phyloP scores from a whole-genome alignment of 2,113 vertebrate genomes.

The Tylochromis polylepis region DNA sequence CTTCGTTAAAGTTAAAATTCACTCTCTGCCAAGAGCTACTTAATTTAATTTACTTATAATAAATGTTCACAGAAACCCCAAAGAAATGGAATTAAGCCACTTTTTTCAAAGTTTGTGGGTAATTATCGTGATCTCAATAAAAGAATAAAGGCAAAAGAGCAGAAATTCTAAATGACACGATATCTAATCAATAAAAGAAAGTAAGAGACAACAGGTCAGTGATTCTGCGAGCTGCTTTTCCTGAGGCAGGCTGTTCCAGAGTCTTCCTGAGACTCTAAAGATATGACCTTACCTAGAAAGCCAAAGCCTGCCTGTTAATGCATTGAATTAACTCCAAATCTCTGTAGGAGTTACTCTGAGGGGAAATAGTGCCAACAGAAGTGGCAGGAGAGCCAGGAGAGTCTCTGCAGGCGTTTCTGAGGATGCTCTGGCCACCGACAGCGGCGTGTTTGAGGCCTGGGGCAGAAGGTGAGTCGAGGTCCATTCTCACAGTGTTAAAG shows the following conservation, averaged over 20 bases:
- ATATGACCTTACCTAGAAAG: background rate
- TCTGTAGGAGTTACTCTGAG: conserved; percentile 84
- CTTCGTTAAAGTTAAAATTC: background rate
- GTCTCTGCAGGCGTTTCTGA: conserved; percentile 89
- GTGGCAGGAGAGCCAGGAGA: conserved; percentile 82
- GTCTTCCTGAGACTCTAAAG: background rate
- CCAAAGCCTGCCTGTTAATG: background rate
- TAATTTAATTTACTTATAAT: background rate
- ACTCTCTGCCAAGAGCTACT: background rate
- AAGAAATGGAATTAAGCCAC: background rate
- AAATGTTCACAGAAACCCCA: background rate
- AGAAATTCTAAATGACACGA: background rate
- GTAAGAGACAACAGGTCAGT: background rate
- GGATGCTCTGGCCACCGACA: conserved; percentile 93
- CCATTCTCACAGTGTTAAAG: background rate
- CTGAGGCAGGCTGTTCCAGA: background rate
- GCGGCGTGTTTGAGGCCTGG: conserved; percentile 96
- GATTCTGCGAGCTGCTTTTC: too few relatives aligned
- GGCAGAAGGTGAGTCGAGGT: conserved; percentile 82
- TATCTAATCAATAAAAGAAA: background rate
- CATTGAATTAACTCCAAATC: background rate
- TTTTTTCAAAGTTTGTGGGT: background rate
- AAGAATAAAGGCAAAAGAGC: background rate
- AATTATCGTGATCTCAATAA: background rate
- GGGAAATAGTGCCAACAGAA: conserved; percentile 82